These are phyloP conservation scores for Drosophila atripex DNA, from an alignment of 2,888 invertebrate genomes.

Conservation along the genomic window DNA sequence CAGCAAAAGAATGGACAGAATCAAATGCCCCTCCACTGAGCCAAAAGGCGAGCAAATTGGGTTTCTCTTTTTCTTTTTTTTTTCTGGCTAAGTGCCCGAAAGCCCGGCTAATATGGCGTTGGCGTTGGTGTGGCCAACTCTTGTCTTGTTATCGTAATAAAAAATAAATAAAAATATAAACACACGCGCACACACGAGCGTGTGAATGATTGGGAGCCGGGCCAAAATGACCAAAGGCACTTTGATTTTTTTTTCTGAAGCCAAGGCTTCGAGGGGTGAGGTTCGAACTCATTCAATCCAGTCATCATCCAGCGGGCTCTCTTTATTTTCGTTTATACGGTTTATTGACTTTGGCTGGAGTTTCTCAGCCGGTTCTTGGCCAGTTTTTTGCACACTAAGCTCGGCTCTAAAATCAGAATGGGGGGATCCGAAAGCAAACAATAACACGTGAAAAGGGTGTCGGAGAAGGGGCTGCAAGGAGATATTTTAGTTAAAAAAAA, in stretches of 20 bases:
- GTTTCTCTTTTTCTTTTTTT: constrained; percentile 1
- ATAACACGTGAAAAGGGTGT: constrained; percentile 18
- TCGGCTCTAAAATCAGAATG: constrained; percentile 54
- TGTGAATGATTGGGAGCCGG: constrained; percentile 58
- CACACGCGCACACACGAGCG: constrained; percentile 36
- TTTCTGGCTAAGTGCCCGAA: constrained; percentile 59
- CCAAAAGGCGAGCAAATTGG: constrained; percentile 30
- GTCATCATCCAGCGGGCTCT: constrained; percentile 7
- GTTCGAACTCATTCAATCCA: background rate
- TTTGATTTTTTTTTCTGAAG: constrained; percentile 6
- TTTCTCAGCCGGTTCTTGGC: constrained; percentile 20
- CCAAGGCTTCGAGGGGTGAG: constrained; percentile 3
- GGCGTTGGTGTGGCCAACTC: constrained; percentile 52
- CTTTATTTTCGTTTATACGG: constrained; percentile 51
- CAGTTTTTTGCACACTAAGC: constrained; percentile 69
- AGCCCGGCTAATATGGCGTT: constrained; percentile 73
- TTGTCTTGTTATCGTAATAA: constrained; percentile 69
- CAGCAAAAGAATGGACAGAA: constrained; percentile 7
- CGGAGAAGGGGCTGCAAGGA: background rate
- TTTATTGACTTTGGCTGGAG: constrained; percentile 71
- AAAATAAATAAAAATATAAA: constrained; percentile 38
- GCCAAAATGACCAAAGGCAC: constrained; percentile 30
- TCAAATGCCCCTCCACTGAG: constrained; percentile 28
- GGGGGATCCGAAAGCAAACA: constrained; percentile 66
- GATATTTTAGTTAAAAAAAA: background rate